Evolutionary conservation across 2,888 invertebrate genomes (phyloP).

Genomic region (Leptopterna dolabrata): DNA sequence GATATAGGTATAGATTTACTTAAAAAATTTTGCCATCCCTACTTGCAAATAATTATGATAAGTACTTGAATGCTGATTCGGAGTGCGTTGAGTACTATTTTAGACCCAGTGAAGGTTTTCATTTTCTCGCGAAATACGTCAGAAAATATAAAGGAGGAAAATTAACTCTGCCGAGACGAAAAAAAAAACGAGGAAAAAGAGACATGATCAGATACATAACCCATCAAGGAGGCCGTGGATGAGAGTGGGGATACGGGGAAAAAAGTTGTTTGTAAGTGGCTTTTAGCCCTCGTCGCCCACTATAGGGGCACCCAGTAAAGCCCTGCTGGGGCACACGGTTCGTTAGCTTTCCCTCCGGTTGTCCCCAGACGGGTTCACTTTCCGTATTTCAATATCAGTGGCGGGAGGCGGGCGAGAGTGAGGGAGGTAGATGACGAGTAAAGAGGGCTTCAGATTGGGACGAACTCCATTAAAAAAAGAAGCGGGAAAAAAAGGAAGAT

Average conservation of each 20-base stretch:
- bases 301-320: background rate
- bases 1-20: too few species aligned
- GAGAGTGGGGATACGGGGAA: background rate
- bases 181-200: background rate
- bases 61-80: too few species aligned
- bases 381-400: constrained; percentile 6
- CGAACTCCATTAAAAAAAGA: background rate
- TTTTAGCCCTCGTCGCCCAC: background rate
- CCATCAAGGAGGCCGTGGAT: background rate
- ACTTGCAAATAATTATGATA: too few species aligned
- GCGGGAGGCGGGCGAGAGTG: background rate
- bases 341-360: background rate
- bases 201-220: background rate
- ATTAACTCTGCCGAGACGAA: background rate
- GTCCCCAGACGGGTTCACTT: background rate
- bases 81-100: too few species aligned
- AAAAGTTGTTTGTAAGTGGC: constrained; percentile 32
- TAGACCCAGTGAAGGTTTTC: too few species aligned
- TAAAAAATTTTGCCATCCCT: too few species aligned
- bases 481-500: background rate
- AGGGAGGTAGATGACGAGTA: background rate
- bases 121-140: too few species aligned
- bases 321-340: background rate
- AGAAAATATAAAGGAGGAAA: too few species aligned
- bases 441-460: constrained; percentile 12